A percentile compares a stretch with the other conserved stretches of the same genome.
phyloP scores from a whole-genome alignment of 2,888 invertebrate species.

The Caenorhabditis sinica region DNA sequence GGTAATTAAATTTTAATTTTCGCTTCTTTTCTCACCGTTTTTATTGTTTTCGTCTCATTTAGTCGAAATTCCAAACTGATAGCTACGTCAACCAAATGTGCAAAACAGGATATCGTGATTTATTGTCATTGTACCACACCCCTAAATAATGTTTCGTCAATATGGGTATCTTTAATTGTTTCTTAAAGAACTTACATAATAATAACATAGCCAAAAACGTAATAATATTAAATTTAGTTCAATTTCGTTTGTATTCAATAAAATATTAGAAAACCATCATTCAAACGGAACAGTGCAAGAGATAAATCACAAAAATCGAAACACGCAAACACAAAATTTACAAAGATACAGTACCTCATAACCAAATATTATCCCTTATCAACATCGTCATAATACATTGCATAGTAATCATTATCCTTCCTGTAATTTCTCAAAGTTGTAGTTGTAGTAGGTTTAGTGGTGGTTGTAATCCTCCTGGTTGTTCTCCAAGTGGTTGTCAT shows the following conservation, averaged over 20 bases:
- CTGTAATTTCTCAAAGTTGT: slow-evolving; percentile 77
- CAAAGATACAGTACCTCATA: neutral
- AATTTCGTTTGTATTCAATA: slow-evolving; percentile 25
- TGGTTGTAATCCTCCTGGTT: slow-evolving; percentile 57
- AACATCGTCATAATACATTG: slow-evolving; percentile 82
- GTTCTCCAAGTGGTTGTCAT: slow-evolving; percentile 54
- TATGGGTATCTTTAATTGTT: slow-evolving; percentile 49
- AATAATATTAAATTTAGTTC: slow-evolving; percentile 21
- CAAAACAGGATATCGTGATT: slow-evolving; percentile 60
- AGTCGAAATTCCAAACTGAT: slow-evolving; percentile 10
- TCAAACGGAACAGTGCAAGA: neutral
- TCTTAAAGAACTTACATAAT: slow-evolving; percentile 47
- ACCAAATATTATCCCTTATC: slow-evolving; percentile 50
- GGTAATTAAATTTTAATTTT: slow-evolving; percentile 35
- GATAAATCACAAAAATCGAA: slow-evolving; percentile 11
- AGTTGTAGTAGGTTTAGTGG: slow-evolving; percentile 59
- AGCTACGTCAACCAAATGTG: slow-evolving; percentile 45
- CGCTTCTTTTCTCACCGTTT: slow-evolving; percentile 6
- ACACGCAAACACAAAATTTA: slow-evolving; percentile 13
- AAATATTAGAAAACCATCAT: slow-evolving; percentile 3
- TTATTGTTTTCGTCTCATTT: slow-evolving; percentile 18
- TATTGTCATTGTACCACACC: slow-evolving; percentile 52
- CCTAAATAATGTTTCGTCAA: slow-evolving; percentile 22
- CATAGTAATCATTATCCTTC: slow-evolving; percentile 81
- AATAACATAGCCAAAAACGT: slow-evolving; percentile 18